Evolutionary conservation across 2,113 vertebrate genomes (phyloP).

Genomic region (Rhabdornis inornatus): DNA sequence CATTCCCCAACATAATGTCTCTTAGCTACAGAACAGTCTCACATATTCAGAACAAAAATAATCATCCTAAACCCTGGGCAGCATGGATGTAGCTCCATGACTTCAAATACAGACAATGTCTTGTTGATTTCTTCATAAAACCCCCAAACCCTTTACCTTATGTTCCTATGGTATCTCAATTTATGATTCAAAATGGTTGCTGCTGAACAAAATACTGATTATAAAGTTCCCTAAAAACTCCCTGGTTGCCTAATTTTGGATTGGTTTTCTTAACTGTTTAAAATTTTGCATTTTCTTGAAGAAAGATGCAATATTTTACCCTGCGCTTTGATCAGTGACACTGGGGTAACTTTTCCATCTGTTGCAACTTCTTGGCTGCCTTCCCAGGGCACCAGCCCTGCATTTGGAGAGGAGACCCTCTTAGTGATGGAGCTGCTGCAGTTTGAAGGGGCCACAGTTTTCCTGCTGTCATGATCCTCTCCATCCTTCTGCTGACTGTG

Average conservation of each 20-base stretch:
- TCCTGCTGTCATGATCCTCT: not conserved
- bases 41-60: not conserved
- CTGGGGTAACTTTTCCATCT: not conserved
- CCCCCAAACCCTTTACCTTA: not conserved
- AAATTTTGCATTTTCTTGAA: not conserved
- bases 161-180: not conserved
- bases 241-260: not conserved
- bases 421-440: not conserved
- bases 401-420: not conserved
- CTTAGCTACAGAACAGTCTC: not conserved
- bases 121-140: not conserved
- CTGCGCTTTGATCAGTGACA: not conserved
- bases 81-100: not conserved
- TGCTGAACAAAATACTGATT: not conserved
- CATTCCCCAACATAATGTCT: not conserved
- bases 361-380: not conserved
- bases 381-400: not conserved
- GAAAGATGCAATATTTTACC: not conserved
- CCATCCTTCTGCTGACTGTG: not conserved
- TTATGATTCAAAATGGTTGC: not conserved
- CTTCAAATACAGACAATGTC: not conserved
- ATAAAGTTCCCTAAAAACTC: not conserved
- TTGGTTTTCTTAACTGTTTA: not conserved
- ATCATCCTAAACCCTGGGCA: not conserved
- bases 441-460: rapidly evolving